Base-by-base conservation (phyloP, 2,113 vertebrate genomes). In the Trematomus loennbergii region DNA sequence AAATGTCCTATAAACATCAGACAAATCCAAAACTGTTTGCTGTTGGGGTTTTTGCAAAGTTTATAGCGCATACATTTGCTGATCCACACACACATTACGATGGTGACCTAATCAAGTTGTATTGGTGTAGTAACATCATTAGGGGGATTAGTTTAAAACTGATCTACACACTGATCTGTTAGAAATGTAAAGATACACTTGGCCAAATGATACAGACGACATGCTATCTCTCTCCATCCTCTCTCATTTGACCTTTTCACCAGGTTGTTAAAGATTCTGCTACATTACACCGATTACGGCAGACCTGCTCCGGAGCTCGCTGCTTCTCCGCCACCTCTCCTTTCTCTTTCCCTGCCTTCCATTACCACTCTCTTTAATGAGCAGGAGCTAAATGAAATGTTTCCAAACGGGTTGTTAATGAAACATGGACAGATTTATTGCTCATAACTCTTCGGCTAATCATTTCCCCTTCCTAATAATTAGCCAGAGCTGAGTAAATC, bases 371-470 rank as follows among this genome's bases (percentile, higher is more conserved):
- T 86, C 87, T 78, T 87, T 93, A 92, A 92, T 91, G 87, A 92
- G 86, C 60, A 15, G 66, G 62, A 71, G 75, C 53, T 33, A 71
- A 92, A 91, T 92, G 74, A 93, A 91, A 92, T 89, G 86, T 87
- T 88, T 91, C 85, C 87, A 91, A 93, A 94, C 91, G 84, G 88
- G 80, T 81, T 87, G 85, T 92, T 93, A 94, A 93, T 93, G 92
- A 93, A 94, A 94, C 85, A 85, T 52, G 17, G 90, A 93, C 92
- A 91, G 90, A 90, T 94, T 94, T 93, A 94, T 91, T 88, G 82
- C 83, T 86, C 87, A 86, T 92, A 93, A 91, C 90, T 94, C 93
- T 84, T 78, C 66, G 52, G 82, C 88, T 91, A 91, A 94, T 94
- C 90, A 91, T 93, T 90, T 91, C 83, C 81, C 72, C 85, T 84